Evolutionary conservation across 1,140 invertebrate genomes (phyloP).

Genomic region (Anadara kagoshimensis): DNA sequence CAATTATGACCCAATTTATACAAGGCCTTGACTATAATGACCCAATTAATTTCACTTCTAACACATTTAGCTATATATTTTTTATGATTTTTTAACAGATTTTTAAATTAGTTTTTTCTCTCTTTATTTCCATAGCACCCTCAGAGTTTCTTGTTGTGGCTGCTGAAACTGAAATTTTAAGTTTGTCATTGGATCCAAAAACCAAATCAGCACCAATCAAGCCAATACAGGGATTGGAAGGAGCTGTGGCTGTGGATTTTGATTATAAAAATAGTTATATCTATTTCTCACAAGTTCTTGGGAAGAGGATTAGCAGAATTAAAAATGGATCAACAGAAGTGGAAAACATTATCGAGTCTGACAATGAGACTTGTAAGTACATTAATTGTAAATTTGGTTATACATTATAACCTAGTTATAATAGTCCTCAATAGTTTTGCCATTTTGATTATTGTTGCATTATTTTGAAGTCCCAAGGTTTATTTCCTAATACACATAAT

Average conservation of each 20-base stretch:
- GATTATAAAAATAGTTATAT: constrained; percentile 74
- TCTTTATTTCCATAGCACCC: constrained; percentile 77
- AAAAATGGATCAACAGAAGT: constrained; percentile 44
- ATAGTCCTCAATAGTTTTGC: too few species aligned
- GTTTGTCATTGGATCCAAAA: constrained; percentile 87
- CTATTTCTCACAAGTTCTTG: constrained; percentile 81
- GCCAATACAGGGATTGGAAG: constrained; percentile 73
- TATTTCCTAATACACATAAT: too few species aligned
- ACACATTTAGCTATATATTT: too few species aligned
- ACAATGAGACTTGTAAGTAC: constrained; percentile 17
- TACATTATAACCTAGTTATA: too few species aligned
- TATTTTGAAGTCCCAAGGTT: too few species aligned
- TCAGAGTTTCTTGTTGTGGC: constrained; percentile 93
- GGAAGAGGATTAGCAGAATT: constrained; percentile 57
- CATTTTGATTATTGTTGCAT: too few species aligned
- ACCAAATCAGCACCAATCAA: constrained; percentile 89
- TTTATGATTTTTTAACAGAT: not conserved
- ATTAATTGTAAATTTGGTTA: not conserved
- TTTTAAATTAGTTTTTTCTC: constrained; percentile 14
- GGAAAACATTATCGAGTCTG: constrained; percentile 48
- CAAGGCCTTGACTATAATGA: too few species aligned
- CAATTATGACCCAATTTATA: too few species aligned
- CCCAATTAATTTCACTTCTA: too few species aligned
- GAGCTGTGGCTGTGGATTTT: constrained; percentile 68
- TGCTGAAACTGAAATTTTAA: constrained; percentile 92